These are phyloP conservation scores for Graphium colonna DNA, from an alignment of 2,888 invertebrate genomes.

Conservation along the genomic window DNA sequence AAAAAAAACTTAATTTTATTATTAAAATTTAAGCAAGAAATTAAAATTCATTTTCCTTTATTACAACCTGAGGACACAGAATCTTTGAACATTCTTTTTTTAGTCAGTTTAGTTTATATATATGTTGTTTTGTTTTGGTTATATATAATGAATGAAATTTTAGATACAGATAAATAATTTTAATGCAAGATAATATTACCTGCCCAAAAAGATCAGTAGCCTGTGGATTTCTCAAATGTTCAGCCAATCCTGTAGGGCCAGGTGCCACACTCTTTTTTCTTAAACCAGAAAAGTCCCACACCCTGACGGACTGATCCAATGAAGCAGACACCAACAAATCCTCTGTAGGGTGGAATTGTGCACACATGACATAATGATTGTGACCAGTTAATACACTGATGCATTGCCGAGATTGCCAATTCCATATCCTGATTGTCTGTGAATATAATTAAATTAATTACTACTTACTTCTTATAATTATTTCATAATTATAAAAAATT, in stretches of 20 bases:
- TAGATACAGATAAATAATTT: too few species aligned
- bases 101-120: too few species aligned
- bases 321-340: slow-evolving; percentile 98
- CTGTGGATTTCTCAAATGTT: slow-evolving; percentile 90
- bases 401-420: slow-evolving; percentile 99
- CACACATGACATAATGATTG: slow-evolving; percentile 99
- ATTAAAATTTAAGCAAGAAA: too few species aligned
- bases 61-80: too few species aligned
- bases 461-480: too few species aligned
- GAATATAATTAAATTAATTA: too few species aligned
- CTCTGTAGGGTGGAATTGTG: slow-evolving; percentile 97
- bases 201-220: slow-evolving; percentile 97
- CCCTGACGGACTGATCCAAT: slow-evolving; percentile 97
- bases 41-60: too few species aligned
- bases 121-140: too few species aligned
- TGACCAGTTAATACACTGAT: slow-evolving; percentile 97
- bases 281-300: slow-evolving; percentile 98
- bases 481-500: too few species aligned
- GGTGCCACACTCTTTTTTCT: slow-evolving; percentile 99
- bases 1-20: neutral
- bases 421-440: slow-evolving; percentile 98
- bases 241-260: slow-evolving; percentile 94
- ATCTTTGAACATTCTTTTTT: too few species aligned
- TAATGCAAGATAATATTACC: slow-evolving; percentile 37
- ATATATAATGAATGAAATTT: too few species aligned